phyloP scores from a whole-genome alignment of 1,140 invertebrate species.

The Drepana arcuata region DNA sequence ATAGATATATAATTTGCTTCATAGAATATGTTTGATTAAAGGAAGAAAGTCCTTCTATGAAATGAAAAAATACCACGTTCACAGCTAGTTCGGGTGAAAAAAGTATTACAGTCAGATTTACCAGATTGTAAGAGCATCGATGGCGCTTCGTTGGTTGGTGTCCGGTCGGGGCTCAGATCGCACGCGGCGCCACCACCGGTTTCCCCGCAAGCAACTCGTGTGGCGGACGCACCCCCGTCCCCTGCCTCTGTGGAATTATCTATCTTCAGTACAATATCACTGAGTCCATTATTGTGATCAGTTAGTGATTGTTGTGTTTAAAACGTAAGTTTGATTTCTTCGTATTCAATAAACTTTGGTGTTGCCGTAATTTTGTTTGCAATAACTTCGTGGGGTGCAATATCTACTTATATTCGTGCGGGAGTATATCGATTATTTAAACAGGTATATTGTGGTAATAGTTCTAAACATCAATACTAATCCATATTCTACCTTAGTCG shows the following conservation, averaged over 20 bases:
- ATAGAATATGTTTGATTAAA: too few relatives aligned
- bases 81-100: too few relatives aligned
- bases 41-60: too few relatives aligned
- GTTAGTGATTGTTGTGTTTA: neutral
- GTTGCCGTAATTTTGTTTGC: too few relatives aligned
- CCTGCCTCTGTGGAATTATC: conserved; percentile 41
- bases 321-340: too few relatives aligned
- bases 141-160: conserved; percentile 62
- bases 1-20: too few relatives aligned
- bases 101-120: conserved; percentile 8
- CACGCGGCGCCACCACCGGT: conserved; percentile 50
- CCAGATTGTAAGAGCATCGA: conserved; percentile 67
- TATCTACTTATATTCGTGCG: conserved; percentile 5
- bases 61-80: neutral
- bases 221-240: conserved; percentile 56
- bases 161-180: conserved; percentile 61
- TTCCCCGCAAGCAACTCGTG: conserved; percentile 38
- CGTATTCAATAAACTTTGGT: too few relatives aligned
- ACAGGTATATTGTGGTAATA: too few relatives aligned
- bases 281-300: conserved; percentile 1
- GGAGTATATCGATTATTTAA: neutral
- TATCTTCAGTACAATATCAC: conserved; percentile 1
- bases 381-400: conserved; percentile 2
- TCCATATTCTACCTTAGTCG: too few relatives aligned
- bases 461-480: too few relatives aligned